These are phyloP conservation scores for Siderastrea siderea DNA, from an alignment of 92 coral and sea anemone genomes.

Conservation along the genomic window DNA sequence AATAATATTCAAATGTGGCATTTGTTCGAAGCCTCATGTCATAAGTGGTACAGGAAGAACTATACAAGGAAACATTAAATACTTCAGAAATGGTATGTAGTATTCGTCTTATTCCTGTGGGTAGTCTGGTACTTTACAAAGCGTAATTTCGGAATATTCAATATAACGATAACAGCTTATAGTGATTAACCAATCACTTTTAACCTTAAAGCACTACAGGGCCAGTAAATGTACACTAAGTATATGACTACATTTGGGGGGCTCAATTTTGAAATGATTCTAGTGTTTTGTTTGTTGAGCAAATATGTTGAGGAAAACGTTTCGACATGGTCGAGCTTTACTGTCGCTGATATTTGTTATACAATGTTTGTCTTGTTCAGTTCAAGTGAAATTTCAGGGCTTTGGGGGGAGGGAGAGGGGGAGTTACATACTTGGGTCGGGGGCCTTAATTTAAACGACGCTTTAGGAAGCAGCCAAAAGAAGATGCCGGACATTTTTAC, in stretches of 20 bases:
- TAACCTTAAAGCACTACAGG: background rate
- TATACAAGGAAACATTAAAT: background rate
- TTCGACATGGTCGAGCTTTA: background rate
- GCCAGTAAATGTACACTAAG: background rate
- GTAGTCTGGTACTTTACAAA: too few relatives aligned
- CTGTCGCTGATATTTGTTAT: background rate
- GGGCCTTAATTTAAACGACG: background rate
- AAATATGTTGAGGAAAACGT: background rate
- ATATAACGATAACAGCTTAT: background rate
- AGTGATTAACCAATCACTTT: background rate
- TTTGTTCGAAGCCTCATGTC: background rate
- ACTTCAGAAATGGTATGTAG: background rate
- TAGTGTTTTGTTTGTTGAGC: too few relatives aligned
- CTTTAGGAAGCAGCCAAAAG: slow-evolving; percentile 8
- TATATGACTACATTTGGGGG: background rate
- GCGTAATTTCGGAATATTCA: too few relatives aligned
- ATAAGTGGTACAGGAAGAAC: background rate
- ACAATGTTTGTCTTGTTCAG: background rate
- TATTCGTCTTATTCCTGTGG: too few relatives aligned
- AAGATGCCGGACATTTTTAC: slow-evolving; percentile 16
- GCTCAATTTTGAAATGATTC: background rate
- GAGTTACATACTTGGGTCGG: background rate
- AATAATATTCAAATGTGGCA: background rate
- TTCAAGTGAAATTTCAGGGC: background rate
- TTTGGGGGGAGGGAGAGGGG: background rate